These are phyloP conservation scores for Penaeus vannamei DNA, from an alignment of 1,140 invertebrate species.

Conservation along the genomic window DNA sequence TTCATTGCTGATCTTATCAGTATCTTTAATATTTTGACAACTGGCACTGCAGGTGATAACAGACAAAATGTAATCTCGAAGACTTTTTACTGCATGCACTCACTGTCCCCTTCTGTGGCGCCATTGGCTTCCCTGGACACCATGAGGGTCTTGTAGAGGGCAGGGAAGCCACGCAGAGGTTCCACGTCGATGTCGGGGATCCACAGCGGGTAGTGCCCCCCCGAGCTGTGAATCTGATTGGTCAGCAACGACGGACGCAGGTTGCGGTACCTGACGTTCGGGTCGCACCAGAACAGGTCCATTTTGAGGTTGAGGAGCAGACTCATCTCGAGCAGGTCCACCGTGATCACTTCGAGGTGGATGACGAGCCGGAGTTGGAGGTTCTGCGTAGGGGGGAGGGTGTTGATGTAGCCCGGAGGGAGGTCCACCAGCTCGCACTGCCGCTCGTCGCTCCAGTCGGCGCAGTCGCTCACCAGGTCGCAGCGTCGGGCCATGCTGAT, in stretches of 20 bases:
- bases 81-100: neutral
- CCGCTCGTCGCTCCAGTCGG: constrained; percentile 31
- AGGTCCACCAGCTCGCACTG: constrained; percentile 16
- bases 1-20: no score
- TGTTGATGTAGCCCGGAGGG: neutral
- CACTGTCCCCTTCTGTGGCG: neutral
- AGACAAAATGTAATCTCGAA: neutral
- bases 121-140: constrained; percentile 36
- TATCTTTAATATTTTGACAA: no score
- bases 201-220: neutral
- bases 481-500: constrained; percentile 8
- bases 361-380: constrained; percentile 5
- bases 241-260: no score
- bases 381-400: constrained; percentile 6
- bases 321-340: neutral
- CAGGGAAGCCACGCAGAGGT: neutral
- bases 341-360: constrained; percentile 6
- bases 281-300: no score
- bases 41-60: no score
- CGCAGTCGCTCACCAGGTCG: constrained; percentile 18
- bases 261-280: no score
- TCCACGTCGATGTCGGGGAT: neutral
- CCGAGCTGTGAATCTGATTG: neutral
- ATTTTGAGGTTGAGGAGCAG: neutral
- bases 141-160: neutral